These are phyloP conservation scores for Lycaon pictus DNA, from an alignment of 2,113 vertebrate species.

Conservation along the genomic window DNA sequence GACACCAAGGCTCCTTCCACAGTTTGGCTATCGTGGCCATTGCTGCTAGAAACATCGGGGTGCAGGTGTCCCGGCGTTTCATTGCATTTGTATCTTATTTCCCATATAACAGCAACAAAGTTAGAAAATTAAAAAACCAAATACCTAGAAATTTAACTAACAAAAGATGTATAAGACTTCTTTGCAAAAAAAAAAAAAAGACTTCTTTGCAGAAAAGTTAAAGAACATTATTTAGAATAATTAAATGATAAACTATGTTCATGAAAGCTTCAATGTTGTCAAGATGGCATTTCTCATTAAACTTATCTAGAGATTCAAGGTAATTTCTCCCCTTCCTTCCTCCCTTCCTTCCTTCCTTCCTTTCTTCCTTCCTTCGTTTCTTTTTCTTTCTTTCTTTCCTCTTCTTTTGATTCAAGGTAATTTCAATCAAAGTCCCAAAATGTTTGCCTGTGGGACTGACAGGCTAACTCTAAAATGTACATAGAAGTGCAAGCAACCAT, in stretches of 20 bases:
- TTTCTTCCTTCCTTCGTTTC: too few relatives aligned
- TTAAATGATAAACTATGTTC: not conserved
- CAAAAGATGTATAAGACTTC: not conserved
- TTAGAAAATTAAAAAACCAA: not conserved
- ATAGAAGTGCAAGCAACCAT: not conserved
- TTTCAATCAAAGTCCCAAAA: not conserved
- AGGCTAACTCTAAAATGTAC: not conserved
- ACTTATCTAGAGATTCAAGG: not conserved
- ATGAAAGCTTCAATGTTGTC: not conserved
- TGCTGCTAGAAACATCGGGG: too few relatives aligned
- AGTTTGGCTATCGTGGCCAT: too few relatives aligned
- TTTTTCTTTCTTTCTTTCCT: too few relatives aligned
- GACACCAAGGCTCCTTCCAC: too few relatives aligned
- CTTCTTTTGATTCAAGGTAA: not conserved
- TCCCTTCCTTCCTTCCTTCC: too few relatives aligned
- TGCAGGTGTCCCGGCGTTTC: too few relatives aligned
- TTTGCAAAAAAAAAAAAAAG: constrained; percentile 15
- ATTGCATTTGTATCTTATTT: too few relatives aligned
- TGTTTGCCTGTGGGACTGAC: not conserved
- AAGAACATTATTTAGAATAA: not conserved
- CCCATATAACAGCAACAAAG: not conserved
- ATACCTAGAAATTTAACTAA: not conserved
- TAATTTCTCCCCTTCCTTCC: not conserved
- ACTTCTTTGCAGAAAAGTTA: not conserved
- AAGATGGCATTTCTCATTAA: not conserved